Conservation (phyloP, 2,113 vertebrate species). For the Cavia porcellus region DNA sequence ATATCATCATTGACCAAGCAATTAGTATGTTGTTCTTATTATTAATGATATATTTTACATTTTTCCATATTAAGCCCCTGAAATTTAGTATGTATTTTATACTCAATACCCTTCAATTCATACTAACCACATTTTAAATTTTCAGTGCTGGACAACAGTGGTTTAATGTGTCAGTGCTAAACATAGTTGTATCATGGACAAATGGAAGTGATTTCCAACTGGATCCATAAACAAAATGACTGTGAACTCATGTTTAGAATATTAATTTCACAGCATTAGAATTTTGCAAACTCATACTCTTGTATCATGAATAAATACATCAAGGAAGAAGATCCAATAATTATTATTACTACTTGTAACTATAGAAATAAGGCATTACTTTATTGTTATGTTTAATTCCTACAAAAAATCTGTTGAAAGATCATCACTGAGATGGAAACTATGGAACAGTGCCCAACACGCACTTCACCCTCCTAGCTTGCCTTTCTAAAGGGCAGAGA, state of each 20-base stretch:
- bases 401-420: background rate
- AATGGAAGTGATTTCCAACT: background rate
- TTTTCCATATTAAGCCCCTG: background rate
- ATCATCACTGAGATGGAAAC: background rate
- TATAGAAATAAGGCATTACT: background rate
- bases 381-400: slow-evolving; percentile 17
- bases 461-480: background rate
- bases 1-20: background rate
- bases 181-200: background rate
- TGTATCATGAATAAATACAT: slow-evolving; percentile 3
- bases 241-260: background rate
- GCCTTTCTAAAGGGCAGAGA: slow-evolving; percentile 6
- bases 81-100: background rate
- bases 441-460: background rate
- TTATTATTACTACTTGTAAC: background rate
- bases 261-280: background rate
- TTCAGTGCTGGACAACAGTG: background rate
- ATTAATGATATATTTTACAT: background rate
- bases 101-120: background rate
- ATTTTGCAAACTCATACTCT: background rate
- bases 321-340: background rate
- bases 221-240: background rate
- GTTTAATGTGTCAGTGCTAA: background rate
- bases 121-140: background rate
- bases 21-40: slow-evolving; percentile 2